Conservation (phyloP, 2,797 vertebrate genomes). For the Oreortyx pictus region DNA sequence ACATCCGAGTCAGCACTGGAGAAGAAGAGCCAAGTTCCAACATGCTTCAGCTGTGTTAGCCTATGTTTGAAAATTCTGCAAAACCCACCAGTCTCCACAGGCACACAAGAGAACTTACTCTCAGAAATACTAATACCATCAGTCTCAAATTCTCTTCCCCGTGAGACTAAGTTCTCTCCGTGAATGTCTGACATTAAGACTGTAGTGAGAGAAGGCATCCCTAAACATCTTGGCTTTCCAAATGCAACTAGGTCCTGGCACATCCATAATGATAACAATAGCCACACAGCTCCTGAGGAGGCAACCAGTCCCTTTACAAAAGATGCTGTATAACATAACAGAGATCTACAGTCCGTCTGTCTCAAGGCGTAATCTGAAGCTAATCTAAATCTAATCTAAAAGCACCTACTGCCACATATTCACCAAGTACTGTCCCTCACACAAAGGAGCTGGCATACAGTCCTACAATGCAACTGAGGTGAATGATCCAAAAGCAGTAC, state of each 20-base stretch:
- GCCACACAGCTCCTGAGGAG: background rate
- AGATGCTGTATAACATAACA: background rate
- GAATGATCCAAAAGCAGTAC: background rate
- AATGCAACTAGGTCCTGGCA: background rate
- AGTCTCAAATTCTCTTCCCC: background rate
- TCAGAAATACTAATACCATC: background rate
- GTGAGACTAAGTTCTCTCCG: background rate
- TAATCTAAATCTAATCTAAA: no score
- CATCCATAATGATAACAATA: background rate
- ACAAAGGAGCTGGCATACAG: accelerated
- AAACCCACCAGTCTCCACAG: background rate
- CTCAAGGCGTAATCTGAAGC: background rate
- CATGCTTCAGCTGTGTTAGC: background rate
- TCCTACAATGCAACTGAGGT: background rate
- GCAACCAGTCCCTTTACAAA: accelerated
- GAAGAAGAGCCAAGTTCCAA: background rate
- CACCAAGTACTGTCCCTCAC: background rate
- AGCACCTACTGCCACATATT: background rate
- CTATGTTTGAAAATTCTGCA: background rate
- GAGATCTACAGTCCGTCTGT: background rate
- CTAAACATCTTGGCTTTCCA: background rate
- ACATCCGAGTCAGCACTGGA: background rate
- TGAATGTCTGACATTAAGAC: background rate
- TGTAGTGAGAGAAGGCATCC: background rate
- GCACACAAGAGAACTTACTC: background rate